Conservation (phyloP, 2,888 invertebrate species). For the Elmis aenea region DNA sequence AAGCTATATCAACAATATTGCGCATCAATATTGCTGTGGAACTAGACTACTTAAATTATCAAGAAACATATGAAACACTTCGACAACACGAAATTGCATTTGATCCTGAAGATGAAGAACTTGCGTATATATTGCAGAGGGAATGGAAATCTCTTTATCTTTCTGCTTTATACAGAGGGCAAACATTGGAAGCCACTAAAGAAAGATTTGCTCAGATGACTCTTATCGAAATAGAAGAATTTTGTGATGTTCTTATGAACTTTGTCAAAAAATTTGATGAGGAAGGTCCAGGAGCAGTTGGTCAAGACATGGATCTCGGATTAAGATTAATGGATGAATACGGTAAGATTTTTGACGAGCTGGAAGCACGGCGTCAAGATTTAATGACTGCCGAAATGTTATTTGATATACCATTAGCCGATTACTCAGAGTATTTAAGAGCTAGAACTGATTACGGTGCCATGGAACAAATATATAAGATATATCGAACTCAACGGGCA, state of each 20-base stretch:
- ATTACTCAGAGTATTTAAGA: conserved; percentile 70
- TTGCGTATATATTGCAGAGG: conserved; percentile 57
- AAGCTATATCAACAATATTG: conserved; percentile 71
- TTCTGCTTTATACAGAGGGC: conserved; percentile 63
- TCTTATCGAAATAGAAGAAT: conserved; percentile 66
- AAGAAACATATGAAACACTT: conserved; percentile 74
- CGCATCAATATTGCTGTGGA: conserved; percentile 74
- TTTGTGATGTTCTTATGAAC: conserved; percentile 55
- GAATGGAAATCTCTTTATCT: conserved; percentile 68
- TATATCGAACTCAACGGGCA: conserved; percentile 73
- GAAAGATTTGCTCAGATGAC: conserved; percentile 81
- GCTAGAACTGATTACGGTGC: conserved; percentile 59
- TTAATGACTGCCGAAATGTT: conserved; percentile 73
- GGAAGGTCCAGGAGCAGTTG: conserved; percentile 78
- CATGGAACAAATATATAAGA: conserved; percentile 68
- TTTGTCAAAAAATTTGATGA: conserved; percentile 70
- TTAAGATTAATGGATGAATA: conserved; percentile 67
- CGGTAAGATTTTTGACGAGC: conserved; percentile 57
- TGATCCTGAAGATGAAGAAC: conserved; percentile 51
- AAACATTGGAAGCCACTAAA: conserved; percentile 73
- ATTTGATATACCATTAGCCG: conserved; percentile 81
- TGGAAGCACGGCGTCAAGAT: conserved; percentile 61
- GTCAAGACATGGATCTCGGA: conserved; percentile 71
- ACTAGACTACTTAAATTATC: conserved; percentile 65
- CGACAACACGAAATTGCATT: conserved; percentile 62